Percentiles rank a stretch among this genome's conserved stretches.
These are phyloP conservation scores for Pararge aegeria DNA, from an alignment of 1,140 invertebrate genomes.

Conservation along the genomic window DNA sequence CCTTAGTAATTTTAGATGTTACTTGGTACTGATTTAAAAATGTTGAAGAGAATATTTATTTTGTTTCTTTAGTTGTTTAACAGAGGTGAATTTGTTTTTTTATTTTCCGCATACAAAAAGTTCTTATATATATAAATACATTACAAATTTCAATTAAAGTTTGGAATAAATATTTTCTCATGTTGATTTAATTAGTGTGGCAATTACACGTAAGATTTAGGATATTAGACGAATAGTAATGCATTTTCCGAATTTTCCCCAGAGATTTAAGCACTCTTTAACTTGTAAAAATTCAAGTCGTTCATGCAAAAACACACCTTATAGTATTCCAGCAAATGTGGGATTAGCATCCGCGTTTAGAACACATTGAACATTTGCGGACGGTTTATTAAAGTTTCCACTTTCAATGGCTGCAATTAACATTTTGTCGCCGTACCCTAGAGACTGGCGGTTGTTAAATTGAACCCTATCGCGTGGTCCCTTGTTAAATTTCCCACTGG, in stretches of 20 bases:
- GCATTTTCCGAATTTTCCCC: constrained; percentile 22
- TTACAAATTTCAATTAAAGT: not conserved
- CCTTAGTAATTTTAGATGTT: too few relatives aligned
- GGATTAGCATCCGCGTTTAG: constrained; percentile 9
- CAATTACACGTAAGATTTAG: constrained; percentile 1
- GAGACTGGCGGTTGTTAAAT: constrained; percentile 44
- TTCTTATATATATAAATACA: too few relatives aligned
- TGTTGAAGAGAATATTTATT: too few relatives aligned
- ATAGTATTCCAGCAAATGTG: constrained; percentile 15
- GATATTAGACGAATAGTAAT: constrained; percentile 4
- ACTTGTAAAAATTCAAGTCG: constrained; percentile 4
- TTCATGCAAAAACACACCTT: constrained; percentile 4
- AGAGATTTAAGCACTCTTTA: constrained; percentile 8
- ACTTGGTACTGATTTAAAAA: too few relatives aligned
- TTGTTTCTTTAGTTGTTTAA: too few relatives aligned
- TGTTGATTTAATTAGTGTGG: constrained; percentile 2
- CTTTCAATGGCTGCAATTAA: constrained; percentile 49
- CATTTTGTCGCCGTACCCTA: constrained; percentile 43
- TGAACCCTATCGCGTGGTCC: constrained; percentile 43
- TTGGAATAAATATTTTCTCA: not conserved
- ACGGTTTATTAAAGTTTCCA: constrained; percentile 39
- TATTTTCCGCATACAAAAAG: too few relatives aligned
- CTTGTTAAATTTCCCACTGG: constrained; percentile 41
- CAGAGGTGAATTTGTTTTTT: too few relatives aligned
- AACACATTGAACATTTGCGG: constrained; percentile 19